phyloP scores from a whole-genome alignment of 2,888 invertebrate species.

The Cheilosia vernalis region DNA sequence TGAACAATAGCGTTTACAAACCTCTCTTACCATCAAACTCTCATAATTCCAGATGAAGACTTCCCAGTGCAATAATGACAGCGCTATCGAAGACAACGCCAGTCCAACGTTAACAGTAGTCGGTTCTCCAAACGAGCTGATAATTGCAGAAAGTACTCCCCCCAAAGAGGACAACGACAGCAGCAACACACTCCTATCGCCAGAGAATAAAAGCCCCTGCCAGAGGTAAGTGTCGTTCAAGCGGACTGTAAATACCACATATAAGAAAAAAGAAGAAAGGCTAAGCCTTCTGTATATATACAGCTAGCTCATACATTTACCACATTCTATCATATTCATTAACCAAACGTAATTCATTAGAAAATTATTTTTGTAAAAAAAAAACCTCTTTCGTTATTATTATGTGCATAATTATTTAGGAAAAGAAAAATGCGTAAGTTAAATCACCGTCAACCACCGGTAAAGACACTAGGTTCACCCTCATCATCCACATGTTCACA shows the following conservation, averaged over 20 bases:
- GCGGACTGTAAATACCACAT: conserved; percentile 56
- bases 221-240: conserved; percentile 85
- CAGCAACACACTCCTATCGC: conserved; percentile 88
- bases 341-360: conserved; percentile 23
- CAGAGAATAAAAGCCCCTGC: conserved; percentile 88
- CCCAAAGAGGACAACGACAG: conserved; percentile 89
- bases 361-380: conserved; percentile 58
- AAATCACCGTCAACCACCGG: conserved; percentile 68
- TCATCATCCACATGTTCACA: conserved; percentile 80
- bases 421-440: conserved; percentile 74
- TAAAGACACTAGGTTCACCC: conserved; percentile 76
- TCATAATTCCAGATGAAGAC: conserved; percentile 67
- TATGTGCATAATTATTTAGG: conserved; percentile 58
- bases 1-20: too few relatives aligned
- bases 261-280: conserved; percentile 27
- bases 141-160: conserved; percentile 78
- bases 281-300: conserved; percentile 50
- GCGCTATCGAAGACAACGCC: conserved; percentile 69
- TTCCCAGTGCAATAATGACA: conserved; percentile 69
- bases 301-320: conserved; percentile 30
- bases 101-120: conserved; percentile 75
- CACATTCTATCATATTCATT: conserved; percentile 27
- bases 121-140: conserved; percentile 71
- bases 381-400: conserved; percentile 35
- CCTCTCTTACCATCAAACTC: neutral